phyloP scores from a whole-genome alignment of 2,888 invertebrate genomes.

The Dryococelus australis region DNA sequence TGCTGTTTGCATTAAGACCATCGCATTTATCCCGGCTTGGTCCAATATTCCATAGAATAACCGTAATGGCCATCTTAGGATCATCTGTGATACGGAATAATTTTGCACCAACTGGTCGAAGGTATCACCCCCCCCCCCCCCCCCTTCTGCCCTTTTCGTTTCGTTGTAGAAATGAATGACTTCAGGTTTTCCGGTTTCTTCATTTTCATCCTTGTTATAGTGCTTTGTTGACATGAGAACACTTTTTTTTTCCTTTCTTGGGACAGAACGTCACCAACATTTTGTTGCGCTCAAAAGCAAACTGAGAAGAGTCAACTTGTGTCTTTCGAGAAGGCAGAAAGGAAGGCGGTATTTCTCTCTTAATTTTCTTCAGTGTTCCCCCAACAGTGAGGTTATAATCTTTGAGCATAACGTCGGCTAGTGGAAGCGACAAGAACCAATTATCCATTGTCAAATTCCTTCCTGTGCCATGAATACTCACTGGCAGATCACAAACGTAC shows the following conservation, averaged over 20 bases:
- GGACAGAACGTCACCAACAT: conserved; percentile 44
- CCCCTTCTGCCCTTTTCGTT: too few relatives aligned
- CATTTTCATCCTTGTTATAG: neutral
- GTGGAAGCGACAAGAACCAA: too few relatives aligned
- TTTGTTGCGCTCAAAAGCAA: conserved; percentile 40
- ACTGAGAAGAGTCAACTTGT: conserved; percentile 30
- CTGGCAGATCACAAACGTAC: too few relatives aligned
- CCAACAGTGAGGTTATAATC: too few relatives aligned
- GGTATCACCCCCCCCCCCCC: conserved; percentile 48
- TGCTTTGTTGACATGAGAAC: conserved; percentile 43
- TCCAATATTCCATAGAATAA: conserved; percentile 49
- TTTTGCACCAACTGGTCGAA: conserved; percentile 49
- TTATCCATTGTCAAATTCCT: too few relatives aligned
- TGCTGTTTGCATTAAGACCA: conserved; percentile 37
- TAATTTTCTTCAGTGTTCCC: too few relatives aligned
- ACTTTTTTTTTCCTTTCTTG: conserved; percentile 44
- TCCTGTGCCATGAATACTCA: too few relatives aligned
- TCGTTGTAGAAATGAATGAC: conserved; percentile 48
- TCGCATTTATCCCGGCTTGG: conserved; percentile 47
- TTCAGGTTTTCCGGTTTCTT: conserved; percentile 31
- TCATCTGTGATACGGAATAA: conserved; percentile 45
- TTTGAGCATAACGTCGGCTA: too few relatives aligned
- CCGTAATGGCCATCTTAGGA: conserved; percentile 49
- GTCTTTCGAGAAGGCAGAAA: conserved; percentile 6
- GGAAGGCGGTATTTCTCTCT: conserved; percentile 21